Evolutionary conservation across 2,888 invertebrate species (phyloP), one percentile per base, ranked within the genome.

Genomic region (Hypolimnas misippus): DNA sequence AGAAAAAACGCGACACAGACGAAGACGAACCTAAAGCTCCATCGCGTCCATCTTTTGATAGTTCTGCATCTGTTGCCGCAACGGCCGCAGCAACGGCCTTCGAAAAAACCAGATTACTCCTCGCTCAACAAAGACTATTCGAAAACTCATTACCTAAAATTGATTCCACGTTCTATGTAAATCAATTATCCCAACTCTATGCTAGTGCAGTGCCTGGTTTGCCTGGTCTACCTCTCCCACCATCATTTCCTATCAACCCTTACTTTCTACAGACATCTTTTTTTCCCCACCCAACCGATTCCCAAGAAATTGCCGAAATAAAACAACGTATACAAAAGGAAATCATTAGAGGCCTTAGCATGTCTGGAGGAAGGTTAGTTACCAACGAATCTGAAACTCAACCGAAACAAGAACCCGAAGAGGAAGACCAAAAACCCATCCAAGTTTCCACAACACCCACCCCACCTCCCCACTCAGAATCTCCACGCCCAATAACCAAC

Each of bases 261-360:
- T 94, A 93, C 69, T 93, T 96, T 78, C 92, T 96, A 56, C 93
- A 93, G 71, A 93, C 93, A 59, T 82, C 90, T 63, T 87, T 92
- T 86, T 92, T 92, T 85, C 86, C 90, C 68, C 93, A 93, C 76
- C 91, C 94, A 62, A 83, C 89, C 70, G 92, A 93, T 65, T 87
- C 94, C 16, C 93, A 93, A 74, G 94, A 94, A 68, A 83, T 94
- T 66, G 94, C 93, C 76, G 95, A 96, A 81, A 93, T 95, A 79
- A 95, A 95, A 76, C 95, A 95, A 62, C 90, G 94, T 40, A 89
- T 95, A 59, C 95, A 95, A 66, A 94, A 94, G 70, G 94, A 94
- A 74, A 88, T 94, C 6, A 93, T 94, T 57, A 87, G 94, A 7
- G 93, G 95, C 0, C 83, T 95, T 33, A 95, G 95, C 73, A 89